Percentiles rank a stretch among this genome's conserved stretches.
phyloP scores from a whole-genome alignment of 2,888 invertebrate genomes.

The Drosophila nr. fundita region DNA sequence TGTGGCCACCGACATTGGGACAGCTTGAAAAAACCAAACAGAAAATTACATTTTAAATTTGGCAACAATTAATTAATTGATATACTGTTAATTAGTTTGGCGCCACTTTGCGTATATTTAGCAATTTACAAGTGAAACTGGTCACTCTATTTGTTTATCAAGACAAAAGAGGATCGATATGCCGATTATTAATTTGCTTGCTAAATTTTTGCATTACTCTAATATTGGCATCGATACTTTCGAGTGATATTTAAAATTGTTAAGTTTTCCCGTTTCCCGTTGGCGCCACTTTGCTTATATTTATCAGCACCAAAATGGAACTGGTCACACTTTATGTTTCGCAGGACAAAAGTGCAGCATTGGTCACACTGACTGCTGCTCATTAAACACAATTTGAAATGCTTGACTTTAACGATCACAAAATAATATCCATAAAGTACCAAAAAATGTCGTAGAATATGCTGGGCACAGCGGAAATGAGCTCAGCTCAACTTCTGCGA shows the following conservation, averaged over 20 bases:
- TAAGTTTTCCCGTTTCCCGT: not conserved
- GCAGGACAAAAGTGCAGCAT: not conserved
- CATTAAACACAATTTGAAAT: slow-evolving; percentile 46
- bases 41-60: not conserved
- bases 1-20: slow-evolving; percentile 54
- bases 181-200: not conserved
- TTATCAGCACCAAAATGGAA: not conserved
- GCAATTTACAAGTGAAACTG: no score
- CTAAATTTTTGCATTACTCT: not conserved
- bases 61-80: no score
- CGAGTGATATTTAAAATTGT: not conserved
- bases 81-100: not conserved
- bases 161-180: not conserved
- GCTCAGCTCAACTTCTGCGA: slow-evolving; percentile 16
- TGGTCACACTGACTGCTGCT: slow-evolving; percentile 13
- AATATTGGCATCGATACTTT: not conserved
- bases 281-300: not conserved
- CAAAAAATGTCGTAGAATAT: slow-evolving; percentile 36
- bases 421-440: slow-evolving; percentile 34
- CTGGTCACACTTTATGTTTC: not conserved
- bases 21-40: slow-evolving; percentile 11
- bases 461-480: slow-evolving; percentile 59
- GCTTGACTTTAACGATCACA: slow-evolving; percentile 56
- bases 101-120: not conserved
- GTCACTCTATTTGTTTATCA: not conserved